Evolutionary conservation across 2,797 vertebrate genomes (phyloP).

Genomic region (Manis crassicaudata): DNA sequence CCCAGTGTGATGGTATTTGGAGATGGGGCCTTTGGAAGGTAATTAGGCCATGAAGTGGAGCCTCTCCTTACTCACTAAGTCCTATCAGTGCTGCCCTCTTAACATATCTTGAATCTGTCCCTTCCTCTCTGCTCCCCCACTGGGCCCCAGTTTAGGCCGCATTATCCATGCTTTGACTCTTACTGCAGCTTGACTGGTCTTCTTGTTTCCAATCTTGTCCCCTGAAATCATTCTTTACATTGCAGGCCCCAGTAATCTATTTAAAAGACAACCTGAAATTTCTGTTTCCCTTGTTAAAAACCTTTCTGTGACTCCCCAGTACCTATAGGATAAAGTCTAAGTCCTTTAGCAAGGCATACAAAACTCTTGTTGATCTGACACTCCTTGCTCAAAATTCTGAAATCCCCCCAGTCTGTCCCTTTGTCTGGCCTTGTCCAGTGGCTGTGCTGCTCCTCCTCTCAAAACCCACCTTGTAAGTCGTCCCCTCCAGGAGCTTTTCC

Average conservation of each 20-base stretch:
- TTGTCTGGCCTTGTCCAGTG: neutral
- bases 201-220: neutral
- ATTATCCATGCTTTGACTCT: neutral
- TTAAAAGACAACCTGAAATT: neutral
- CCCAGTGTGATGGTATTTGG: neutral
- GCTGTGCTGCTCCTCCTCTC: neutral
- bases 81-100: neutral
- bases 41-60: neutral
- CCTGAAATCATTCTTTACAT: neutral
- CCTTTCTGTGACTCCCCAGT: neutral
- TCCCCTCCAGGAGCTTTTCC: neutral
- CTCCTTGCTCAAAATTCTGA: neutral
- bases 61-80: neutral
- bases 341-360: neutral
- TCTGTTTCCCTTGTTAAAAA: neutral
- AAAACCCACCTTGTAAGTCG: neutral
- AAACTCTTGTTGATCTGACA: neutral
- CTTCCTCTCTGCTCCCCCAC: neutral
- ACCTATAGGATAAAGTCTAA: neutral
- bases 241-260: neutral
- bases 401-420: neutral
- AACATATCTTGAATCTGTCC: neutral
- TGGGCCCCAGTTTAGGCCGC: neutral
- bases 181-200: neutral
- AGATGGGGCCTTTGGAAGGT: neutral